Base-by-base conservation (phyloP, 2,888 invertebrate species). In the Drosophila putrida region DNA sequence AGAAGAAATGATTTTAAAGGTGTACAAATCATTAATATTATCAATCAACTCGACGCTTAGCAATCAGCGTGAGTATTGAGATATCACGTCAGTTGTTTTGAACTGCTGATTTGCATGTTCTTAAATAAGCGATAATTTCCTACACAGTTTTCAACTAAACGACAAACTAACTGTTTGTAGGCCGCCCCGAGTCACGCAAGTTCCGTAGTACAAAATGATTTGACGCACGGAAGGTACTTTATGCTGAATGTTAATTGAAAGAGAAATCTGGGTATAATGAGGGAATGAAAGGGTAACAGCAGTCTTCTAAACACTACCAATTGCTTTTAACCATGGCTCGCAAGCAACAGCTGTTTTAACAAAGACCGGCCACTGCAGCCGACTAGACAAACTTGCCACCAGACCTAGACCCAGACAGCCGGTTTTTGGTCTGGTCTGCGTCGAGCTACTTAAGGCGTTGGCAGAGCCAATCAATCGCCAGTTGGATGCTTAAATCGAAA, bases 291-390 rank as follows among this genome's bases (percentile, higher is more conserved):
- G 38, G 43, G 57, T 57, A 67, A 49, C 51, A 64, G 33, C 55
- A 47, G 72, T 46, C 49, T 68, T 57, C 59, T 63, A 57, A 75
- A 50, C 38, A 10, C 31, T 33, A n/a, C 20, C 8, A 31, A 31
- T n/a, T n/a, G n/a, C n/a, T 38, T 59, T 44, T 57, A 25, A 35
- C 33, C 49, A 27, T 39, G 28, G 53, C 44, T 50, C 31, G 8
- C 50, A 38, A 54, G 28, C 57, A 61, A 68, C 76, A 78, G 76
- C 76, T 76, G 76, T 73, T 73, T 73, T 11, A 49, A 15, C 58
- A 28, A 27, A 55, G 53, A 43, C 54, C 54, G 25, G 54, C 28
- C 41, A 11, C 9, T 39, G 53, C 36, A 9, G 28, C 55, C 27
- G 15, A 44, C 39, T 49, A 47, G 31, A 41, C 27, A 53, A 75